Conservation (phyloP, 2,888 invertebrate species). For the Leucoma salicis region DNA sequence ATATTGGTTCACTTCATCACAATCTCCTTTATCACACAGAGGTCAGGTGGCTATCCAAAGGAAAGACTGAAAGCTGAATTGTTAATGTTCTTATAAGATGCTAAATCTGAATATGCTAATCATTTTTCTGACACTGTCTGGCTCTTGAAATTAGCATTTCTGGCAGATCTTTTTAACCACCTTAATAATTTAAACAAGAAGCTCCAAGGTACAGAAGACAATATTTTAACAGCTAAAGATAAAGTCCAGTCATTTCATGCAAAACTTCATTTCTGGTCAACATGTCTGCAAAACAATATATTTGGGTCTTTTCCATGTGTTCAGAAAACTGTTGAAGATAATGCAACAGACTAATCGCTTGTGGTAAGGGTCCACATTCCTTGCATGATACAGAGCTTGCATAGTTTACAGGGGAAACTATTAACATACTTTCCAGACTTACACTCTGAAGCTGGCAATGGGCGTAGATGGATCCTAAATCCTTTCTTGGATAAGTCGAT, state of each 20-base stretch:
- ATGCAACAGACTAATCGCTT: conserved; percentile 27
- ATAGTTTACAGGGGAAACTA: conserved; percentile 20
- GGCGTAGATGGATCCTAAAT: conserved; percentile 34
- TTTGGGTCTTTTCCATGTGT: conserved; percentile 11
- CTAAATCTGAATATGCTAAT: too few species aligned
- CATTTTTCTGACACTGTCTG: too few species aligned
- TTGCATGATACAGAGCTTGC: conserved; percentile 39
- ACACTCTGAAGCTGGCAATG: conserved; percentile 29
- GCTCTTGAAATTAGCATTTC: conserved; percentile 32
- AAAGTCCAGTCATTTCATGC: conserved; percentile 13
- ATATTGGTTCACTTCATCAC: too few species aligned
- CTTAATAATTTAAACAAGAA: conserved; percentile 21
- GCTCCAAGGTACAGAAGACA: conserved; percentile 28
- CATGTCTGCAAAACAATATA: conserved; percentile 28
- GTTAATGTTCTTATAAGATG: too few species aligned
- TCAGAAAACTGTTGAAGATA: conserved; percentile 34
- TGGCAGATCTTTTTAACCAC: conserved; percentile 29
- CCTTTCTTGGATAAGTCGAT: conserved; percentile 30
- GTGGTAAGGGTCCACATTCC: conserved; percentile 30
- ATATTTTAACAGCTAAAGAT: conserved; percentile 28
- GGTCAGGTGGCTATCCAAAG: too few species aligned
- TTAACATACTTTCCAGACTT: conserved; percentile 28
- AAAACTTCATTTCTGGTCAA: conserved; percentile 19
- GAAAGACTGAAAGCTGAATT: too few species aligned
- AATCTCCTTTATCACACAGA: too few species aligned